These are phyloP conservation scores for Sarcophilus harrisii DNA, from an alignment of 2,797 vertebrate genomes.

Conservation along the genomic window DNA sequence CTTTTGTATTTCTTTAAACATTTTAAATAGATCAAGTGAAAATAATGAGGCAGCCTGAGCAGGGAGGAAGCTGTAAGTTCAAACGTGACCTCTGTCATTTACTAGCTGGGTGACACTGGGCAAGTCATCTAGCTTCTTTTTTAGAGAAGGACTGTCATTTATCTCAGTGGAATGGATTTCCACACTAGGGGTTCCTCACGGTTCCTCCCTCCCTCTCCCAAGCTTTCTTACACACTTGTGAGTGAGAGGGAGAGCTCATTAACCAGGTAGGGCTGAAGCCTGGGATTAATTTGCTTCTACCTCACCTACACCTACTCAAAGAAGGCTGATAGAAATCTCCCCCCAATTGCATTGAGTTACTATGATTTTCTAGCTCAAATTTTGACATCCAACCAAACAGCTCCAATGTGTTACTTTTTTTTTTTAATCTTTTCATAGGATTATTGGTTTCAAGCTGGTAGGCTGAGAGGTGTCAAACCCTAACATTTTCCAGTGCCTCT, in stretches of 20 bases:
- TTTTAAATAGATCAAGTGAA: background rate
- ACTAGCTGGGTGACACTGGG: background rate
- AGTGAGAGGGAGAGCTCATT: background rate
- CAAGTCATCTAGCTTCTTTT: background rate
- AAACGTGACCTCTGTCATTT: background rate
- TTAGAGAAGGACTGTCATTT: background rate
- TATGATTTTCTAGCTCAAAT: background rate
- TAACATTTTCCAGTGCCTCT: background rate
- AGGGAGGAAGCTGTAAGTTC: background rate
- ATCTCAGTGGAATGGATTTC: background rate
- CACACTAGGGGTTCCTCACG: background rate
- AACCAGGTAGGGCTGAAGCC: background rate
- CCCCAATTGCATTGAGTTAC: background rate
- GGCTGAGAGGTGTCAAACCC: background rate
- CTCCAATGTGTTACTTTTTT: background rate
- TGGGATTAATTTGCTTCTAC: background rate
- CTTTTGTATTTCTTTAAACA: constrained; percentile 14
- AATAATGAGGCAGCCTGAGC: background rate
- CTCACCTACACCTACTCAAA: background rate
- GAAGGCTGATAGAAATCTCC: background rate
- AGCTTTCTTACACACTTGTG: background rate
- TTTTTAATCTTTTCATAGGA: background rate
- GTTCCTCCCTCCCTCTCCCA: background rate
- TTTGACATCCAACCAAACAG: background rate
- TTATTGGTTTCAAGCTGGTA: background rate